Base-by-base conservation (phyloP, 2,888 invertebrate species). In the Nomada ruficornis region DNA sequence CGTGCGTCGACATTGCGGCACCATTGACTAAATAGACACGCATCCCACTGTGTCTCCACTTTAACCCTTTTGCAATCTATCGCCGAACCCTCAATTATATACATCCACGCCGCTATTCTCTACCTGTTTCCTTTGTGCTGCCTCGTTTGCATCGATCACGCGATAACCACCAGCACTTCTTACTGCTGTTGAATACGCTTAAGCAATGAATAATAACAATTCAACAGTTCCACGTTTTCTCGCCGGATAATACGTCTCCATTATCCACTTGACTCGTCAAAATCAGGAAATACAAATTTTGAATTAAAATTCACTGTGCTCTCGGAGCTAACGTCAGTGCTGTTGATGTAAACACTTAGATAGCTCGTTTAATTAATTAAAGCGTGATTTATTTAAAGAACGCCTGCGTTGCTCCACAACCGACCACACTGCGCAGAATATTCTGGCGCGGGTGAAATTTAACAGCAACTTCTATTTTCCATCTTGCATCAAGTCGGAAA, bases 1-100 rank as follows among this genome's bases (percentile, higher is more conserved):
- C 60, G 78, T 59, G 26, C 67, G 50, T 55, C 60, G 60, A 54
- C 72, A 69, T 64, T 77, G 77, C 64, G 54, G 55, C 54, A 68
- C 83, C 69, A 75, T 83, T 83, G 83, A 75, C 44, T 71, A 59
- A 26, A 57, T 60, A 78, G 77, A 67, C 69, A 70, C 74, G 73
- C 47, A 67, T n/a, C 55, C 57, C 50, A 26, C 50, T 57, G 42
- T 73, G 70, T 70, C 75, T 75, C 83, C 79, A 78, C 83, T 83
- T 81, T 78, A 83, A 70, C 50, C 75, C 74, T 77, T 74, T 77
- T 75, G 80, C 69, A 75, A 83, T 83, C 79, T 74, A 77, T 77
- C 60, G 72, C 77, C 80, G 67, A 83, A 75, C 67, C 83, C 75
- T 75, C 83, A 75, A 83, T 83, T 83, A 83, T 71, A 82, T 78